These are phyloP conservation scores for Lissocephala sabroskyi DNA, from an alignment of 2,888 invertebrate genomes.

Conservation along the genomic window DNA sequence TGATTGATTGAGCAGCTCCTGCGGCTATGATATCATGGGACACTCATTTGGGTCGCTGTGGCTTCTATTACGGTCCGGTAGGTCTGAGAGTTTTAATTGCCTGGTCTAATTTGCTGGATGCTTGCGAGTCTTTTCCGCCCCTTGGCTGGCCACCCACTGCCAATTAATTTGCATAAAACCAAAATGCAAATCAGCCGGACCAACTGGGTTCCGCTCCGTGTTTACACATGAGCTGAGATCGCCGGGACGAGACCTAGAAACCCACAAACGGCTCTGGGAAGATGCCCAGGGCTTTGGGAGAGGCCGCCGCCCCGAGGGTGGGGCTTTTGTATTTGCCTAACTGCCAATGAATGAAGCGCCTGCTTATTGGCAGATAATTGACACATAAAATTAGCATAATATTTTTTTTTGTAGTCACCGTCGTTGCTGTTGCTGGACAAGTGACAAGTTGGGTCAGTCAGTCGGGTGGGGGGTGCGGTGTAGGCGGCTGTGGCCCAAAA, in stretches of 20 bases:
- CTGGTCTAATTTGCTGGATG: too few species aligned
- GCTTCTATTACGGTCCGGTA: too few species aligned
- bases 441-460: slow-evolving; percentile 43
- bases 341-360: slow-evolving; percentile 14
- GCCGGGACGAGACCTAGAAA: slow-evolving; percentile 18
- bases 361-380: slow-evolving; percentile 70
- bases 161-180: slow-evolving; percentile 49
- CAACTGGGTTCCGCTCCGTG: slow-evolving; percentile 28
- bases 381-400: slow-evolving; percentile 71
- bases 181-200: slow-evolving; percentile 40
- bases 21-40: too few species aligned
- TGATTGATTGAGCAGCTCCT: too few species aligned
- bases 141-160: too few species aligned
- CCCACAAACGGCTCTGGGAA: too few species aligned
- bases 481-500: background rate
- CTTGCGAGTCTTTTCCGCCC: too few species aligned
- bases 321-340: background rate
- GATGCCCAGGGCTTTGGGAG: too few species aligned
- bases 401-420: slow-evolving; percentile 26
- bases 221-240: slow-evolving; percentile 43
- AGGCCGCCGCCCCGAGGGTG: background rate
- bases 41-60: too few species aligned
- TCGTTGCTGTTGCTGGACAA: slow-evolving; percentile 27
- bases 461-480: background rate
- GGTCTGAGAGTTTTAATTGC: too few species aligned